Evolutionary conservation across 2,888 invertebrate genomes (phyloP).

Genomic region (Ariolimax columbianus): DNA sequence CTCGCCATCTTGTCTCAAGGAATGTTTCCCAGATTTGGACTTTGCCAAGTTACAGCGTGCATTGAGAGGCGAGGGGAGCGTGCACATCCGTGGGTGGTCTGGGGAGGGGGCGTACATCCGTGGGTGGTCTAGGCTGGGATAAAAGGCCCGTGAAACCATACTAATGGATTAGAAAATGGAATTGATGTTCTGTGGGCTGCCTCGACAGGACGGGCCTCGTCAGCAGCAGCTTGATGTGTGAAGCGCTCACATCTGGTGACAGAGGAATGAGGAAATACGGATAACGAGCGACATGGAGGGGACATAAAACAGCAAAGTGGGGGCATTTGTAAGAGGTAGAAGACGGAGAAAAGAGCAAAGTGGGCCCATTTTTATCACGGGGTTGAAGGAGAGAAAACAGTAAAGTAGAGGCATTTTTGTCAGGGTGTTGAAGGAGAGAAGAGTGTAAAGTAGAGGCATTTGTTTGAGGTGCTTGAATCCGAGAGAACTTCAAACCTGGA

Average conservation of each 20-base stretch:
- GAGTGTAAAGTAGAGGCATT: too few species aligned
- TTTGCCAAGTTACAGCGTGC: neutral
- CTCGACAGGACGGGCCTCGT: neutral
- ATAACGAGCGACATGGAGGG: neutral
- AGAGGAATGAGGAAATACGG: neutral
- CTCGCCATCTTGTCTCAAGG: neutral
- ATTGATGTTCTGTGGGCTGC: neutral
- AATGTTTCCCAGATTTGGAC: neutral
- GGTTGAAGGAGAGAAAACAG: too few species aligned
- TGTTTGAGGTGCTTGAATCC: too few species aligned
- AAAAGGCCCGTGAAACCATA: neutral
- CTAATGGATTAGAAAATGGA: constrained; percentile 22
- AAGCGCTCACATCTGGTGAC: neutral
- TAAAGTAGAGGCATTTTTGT: too few species aligned
- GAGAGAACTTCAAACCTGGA: too few species aligned
- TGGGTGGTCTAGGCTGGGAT: neutral
- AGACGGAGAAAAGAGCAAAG: neutral
- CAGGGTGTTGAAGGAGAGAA: too few species aligned
- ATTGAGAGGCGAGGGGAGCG: too few species aligned
- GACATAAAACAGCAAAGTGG: neutral
- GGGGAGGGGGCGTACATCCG: neutral
- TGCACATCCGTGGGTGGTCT: too few species aligned
- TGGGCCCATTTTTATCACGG: too few species aligned
- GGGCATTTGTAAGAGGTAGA: neutral
- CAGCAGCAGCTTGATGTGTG: neutral